These are phyloP conservation scores for Caerostris darwini DNA, from an alignment of 1,140 invertebrate species.

Conservation along the genomic window DNA sequence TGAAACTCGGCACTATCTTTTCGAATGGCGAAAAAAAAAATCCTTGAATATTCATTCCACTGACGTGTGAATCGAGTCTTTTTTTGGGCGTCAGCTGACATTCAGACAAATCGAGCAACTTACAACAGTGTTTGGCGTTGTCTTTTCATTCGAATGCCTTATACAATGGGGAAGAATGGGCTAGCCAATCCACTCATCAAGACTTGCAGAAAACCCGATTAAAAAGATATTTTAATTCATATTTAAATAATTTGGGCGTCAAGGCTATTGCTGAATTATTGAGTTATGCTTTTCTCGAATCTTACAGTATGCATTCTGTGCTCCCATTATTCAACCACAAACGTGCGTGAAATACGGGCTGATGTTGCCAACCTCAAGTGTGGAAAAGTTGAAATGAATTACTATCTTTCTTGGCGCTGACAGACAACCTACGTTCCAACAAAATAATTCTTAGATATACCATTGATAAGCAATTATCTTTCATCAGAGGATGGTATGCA, in stretches of 20 bases:
- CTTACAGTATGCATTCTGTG: neutral
- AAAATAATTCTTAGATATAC: neutral
- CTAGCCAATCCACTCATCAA: conserved; percentile 9
- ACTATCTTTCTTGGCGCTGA: neutral
- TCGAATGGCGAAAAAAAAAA: too few species aligned
- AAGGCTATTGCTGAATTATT: neutral
- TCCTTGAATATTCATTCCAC: neutral
- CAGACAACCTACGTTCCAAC: neutral
- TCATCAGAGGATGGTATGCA: neutral
- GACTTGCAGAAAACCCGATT: neutral
- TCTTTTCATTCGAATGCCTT: neutral
- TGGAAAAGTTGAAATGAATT: neutral
- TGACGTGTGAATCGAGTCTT: neutral
- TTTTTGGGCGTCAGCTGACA: neutral
- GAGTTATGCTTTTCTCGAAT: neutral
- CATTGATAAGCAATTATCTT: neutral
- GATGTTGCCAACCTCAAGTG: neutral
- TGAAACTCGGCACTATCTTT: too few species aligned
- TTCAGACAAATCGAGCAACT: neutral
- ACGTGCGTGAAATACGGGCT: conserved; percentile 1
- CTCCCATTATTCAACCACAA: neutral
- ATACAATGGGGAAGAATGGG: neutral
- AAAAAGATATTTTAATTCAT: conserved; percentile 28
- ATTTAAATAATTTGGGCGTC: conserved; percentile 30
- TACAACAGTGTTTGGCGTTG: conserved; percentile 6